phyloP scores from a whole-genome alignment of 1,140 invertebrate species.

The Propsilocerus akamusi region DNA sequence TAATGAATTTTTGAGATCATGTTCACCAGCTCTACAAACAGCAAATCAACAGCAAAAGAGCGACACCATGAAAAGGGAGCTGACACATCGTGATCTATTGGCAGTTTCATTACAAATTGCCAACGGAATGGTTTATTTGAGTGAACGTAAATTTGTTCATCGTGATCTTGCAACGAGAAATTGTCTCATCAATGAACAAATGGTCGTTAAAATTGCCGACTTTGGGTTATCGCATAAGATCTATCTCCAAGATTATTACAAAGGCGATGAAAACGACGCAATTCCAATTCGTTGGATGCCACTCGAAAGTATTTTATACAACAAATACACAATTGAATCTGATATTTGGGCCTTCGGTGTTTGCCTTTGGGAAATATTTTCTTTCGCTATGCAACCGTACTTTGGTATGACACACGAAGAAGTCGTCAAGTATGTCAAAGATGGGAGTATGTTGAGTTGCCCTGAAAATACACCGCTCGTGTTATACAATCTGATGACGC shows the following conservation, averaged over 20 bases:
- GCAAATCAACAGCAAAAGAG: conserved; percentile 24
- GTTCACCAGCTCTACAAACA: conserved; percentile 29
- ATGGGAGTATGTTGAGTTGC: conserved; percentile 68
- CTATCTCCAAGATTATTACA: conserved; percentile 79
- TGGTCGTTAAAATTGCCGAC: conserved; percentile 93
- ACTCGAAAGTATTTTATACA: conserved; percentile 82
- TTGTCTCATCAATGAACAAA: conserved; percentile 83
- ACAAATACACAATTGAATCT: conserved; percentile 82
- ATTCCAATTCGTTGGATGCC: conserved; percentile 93
- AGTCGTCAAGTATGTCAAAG: conserved; percentile 82
- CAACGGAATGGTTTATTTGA: conserved; percentile 87
- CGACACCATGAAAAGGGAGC: conserved; percentile 12
- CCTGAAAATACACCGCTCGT: conserved; percentile 80
- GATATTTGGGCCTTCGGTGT: conserved; percentile 92
- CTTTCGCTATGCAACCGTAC: conserved; percentile 83
- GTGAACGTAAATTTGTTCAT: conserved; percentile 89
- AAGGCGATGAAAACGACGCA: conserved; percentile 82
- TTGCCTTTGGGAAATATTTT: conserved; percentile 87
- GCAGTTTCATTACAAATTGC: conserved; percentile 72
- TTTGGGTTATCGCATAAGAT: conserved; percentile 88
- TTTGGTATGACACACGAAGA: conserved; percentile 91
- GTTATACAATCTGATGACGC: conserved; percentile 84
- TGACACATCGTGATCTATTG: conserved; percentile 61
- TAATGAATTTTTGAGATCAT: conserved; percentile 71
- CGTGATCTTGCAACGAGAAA: conserved; percentile 89